A percentile compares a stretch with the other conserved stretches of the same genome.
Conservation (phyloP, 2,888 invertebrate species). For the Eupithecia inturbata region DNA sequence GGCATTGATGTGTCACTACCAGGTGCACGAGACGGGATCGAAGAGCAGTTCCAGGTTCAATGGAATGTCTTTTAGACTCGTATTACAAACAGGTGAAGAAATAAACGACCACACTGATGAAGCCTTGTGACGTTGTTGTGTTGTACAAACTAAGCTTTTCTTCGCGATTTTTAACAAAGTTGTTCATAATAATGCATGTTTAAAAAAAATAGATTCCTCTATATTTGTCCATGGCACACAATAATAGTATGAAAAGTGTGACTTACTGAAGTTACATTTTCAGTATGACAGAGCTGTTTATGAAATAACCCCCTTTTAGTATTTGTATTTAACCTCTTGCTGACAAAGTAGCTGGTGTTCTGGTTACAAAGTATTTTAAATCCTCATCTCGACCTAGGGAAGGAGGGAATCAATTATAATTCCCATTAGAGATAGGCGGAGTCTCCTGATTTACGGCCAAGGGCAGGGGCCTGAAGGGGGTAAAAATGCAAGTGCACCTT, state of each 20-base stretch:
- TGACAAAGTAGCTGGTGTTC: conserved; percentile 27
- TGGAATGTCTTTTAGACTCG: not conserved
- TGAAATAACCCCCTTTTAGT: too few relatives aligned
- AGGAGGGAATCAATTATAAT: conserved; percentile 70
- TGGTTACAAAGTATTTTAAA: conserved; percentile 24
- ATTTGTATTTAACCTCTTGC: too few relatives aligned
- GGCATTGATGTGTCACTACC: conserved; percentile 32
- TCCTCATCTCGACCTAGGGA: conserved; percentile 43
- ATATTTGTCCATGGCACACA: not conserved
- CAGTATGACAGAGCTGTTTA: not conserved
- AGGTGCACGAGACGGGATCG: conserved; percentile 21
- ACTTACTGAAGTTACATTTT: not conserved
- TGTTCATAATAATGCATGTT: too few relatives aligned
- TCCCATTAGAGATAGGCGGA: conserved; percentile 68
- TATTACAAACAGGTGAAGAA: not conserved
- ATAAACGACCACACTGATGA: not conserved
- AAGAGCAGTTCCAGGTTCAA: not conserved
- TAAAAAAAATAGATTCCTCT: too few relatives aligned
- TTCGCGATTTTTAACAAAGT: not conserved
- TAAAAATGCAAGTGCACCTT: conserved; percentile 41
- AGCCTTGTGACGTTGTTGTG: not conserved
- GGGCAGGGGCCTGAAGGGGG: conserved; percentile 26
- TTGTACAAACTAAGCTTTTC: not conserved
- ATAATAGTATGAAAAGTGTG: not conserved
- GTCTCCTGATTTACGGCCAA: conserved; percentile 55